These are phyloP conservation scores for Delphinapterus leucas DNA, from an alignment of 2,113 vertebrate genomes.

Conservation along the genomic window DNA sequence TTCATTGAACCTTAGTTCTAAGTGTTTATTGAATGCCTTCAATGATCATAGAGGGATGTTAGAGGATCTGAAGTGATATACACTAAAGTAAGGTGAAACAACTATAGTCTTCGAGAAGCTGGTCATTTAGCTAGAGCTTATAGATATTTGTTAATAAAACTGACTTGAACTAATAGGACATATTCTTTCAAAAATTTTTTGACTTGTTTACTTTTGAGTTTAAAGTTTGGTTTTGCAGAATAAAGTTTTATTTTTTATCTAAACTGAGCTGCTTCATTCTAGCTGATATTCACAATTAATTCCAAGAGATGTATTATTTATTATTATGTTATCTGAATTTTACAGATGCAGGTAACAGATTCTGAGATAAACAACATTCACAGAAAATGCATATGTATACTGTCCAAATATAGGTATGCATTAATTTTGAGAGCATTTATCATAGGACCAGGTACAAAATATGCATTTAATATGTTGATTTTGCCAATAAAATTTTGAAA, in stretches of 20 bases:
- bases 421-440: background rate
- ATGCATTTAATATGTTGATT: background rate
- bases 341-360: background rate
- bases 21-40: background rate
- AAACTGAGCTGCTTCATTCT: background rate
- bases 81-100: background rate
- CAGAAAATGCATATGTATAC: background rate
- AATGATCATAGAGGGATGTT: background rate
- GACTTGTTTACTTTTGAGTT: background rate
- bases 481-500: background rate
- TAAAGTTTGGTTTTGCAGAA: background rate
- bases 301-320: background rate
- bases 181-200: background rate
- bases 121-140: background rate
- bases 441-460: background rate
- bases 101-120: background rate
- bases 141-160: background rate
- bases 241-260: background rate
- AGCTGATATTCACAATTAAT: slow-evolving; percentile 12
- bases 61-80: background rate
- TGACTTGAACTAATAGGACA: background rate
- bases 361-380: background rate
- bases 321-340: background rate
- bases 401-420: background rate
- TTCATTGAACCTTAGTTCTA: background rate